Percentiles rank a stretch among this genome's conserved stretches.
Evolutionary conservation across 1,140 invertebrate genomes (phyloP).

Genomic region (Ylistrum balloti): DNA sequence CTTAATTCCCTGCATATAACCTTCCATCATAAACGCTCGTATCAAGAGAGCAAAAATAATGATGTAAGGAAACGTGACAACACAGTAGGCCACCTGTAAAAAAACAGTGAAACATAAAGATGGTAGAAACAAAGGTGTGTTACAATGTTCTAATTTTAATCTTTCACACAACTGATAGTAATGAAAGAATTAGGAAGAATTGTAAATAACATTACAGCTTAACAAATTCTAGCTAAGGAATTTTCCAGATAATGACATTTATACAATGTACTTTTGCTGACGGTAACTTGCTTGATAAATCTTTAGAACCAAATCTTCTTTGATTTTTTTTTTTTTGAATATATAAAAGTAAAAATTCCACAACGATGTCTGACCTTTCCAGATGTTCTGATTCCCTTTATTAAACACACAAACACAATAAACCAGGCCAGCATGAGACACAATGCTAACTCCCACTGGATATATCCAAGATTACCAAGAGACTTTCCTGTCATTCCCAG

Average conservation of each 20-base stretch:
- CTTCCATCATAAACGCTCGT: conserved; percentile 94
- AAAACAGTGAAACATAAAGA: conserved; percentile 12
- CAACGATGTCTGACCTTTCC: conserved; percentile 83
- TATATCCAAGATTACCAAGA: conserved; percentile 78
- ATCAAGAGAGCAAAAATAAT: conserved; percentile 94
- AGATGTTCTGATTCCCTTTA: conserved; percentile 82
- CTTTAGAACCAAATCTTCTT: too few relatives aligned
- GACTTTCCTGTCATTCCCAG: conserved; percentile 75
- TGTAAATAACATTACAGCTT: too few relatives aligned
- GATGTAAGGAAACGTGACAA: conserved; percentile 95
- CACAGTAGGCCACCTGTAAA: conserved; percentile 85
- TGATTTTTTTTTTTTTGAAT: too few relatives aligned
- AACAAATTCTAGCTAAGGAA: too few relatives aligned
- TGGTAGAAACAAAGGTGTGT: background rate
- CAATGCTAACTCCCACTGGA: conserved; percentile 82
- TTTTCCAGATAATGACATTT: too few relatives aligned
- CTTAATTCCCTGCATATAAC: conserved; percentile 88
- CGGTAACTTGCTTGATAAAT: too few relatives aligned
- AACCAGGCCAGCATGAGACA: conserved; percentile 82
- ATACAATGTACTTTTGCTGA: too few relatives aligned
- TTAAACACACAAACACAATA: conserved; percentile 82
- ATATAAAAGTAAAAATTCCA: too few relatives aligned
- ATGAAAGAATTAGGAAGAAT: too few relatives aligned
- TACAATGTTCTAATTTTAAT: too few relatives aligned
- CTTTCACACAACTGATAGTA: too few relatives aligned